Evolutionary conservation across 2,888 invertebrate genomes (phyloP).

Genomic region (Hirtodrosophila trivittata): DNA sequence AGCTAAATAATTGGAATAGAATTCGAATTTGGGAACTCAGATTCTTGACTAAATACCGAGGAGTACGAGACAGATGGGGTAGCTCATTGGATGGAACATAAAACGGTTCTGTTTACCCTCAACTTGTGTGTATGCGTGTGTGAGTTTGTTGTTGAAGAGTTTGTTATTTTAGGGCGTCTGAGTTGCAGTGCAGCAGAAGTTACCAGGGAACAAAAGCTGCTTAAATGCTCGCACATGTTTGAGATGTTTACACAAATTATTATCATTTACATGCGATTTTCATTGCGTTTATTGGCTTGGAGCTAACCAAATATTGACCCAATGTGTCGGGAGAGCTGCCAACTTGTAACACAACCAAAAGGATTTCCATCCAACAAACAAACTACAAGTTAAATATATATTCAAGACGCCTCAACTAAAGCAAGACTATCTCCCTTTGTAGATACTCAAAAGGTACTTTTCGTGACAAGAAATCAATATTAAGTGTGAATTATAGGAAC

Average conservation of each 20-base stretch:
- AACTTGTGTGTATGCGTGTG: constrained; percentile 8
- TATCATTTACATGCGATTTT: constrained; percentile 69
- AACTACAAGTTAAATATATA: no score
- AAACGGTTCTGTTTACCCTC: constrained; percentile 4
- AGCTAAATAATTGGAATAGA: no score
- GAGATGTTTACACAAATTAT: constrained; percentile 64
- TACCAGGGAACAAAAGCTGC: constrained; percentile 39
- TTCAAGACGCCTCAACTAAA: no score
- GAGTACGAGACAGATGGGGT: background rate
- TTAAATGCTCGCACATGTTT: constrained; percentile 41
- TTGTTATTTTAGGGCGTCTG: constrained; percentile 36
- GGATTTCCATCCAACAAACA: background rate
- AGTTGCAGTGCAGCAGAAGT: constrained; percentile 23
- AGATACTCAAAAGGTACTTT: no score
- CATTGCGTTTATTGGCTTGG: constrained; percentile 50
- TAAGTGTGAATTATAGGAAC: background rate
- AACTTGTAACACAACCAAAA: background rate
- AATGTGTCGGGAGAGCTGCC: constrained; percentile 12
- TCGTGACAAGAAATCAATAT: background rate
- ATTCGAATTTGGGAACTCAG: no score
- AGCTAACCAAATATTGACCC: constrained; percentile 59
- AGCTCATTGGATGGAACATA: background rate
- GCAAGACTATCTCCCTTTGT: no score
- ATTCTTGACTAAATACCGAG: background rate
- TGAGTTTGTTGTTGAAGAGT: background rate